Base-by-base conservation (phyloP, 1,140 invertebrate species). In the Mylabris phalerata region DNA sequence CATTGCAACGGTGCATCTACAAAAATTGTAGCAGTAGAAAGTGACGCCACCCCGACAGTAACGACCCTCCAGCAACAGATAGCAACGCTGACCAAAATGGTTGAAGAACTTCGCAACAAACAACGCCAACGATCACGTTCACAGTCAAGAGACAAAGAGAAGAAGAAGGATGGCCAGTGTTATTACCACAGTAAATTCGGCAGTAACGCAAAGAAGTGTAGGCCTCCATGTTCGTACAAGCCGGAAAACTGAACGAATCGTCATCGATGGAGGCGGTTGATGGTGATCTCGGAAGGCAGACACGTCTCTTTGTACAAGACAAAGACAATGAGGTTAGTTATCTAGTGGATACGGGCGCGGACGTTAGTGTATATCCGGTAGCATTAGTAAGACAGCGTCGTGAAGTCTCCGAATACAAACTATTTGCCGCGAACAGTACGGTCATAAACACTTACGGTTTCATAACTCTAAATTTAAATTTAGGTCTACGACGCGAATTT, bases 401-500 rank as follows among this genome's bases (percentile, higher is more conserved):
- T 55, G 46, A 6, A 41, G 50, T 25, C 66, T 4, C 32, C 4
- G 4, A 61, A 19, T 66, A 55, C 49, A 46, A 32, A 3, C 50
- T 69, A 3, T 48, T 38, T 19, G 72, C 71, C 7, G 72, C 70
- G 9, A 49, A 49, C 27, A 48, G 27, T 10, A 6, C 46, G 11
- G 24, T 25, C 3, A 48, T 48, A 4, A 38, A 59, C 25, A 77
- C 75, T 2, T 76, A 73, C 55, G 74, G 75, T 0, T 40, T 26
- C 3, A 57, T 55, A 13, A 9, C 48, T 4, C 38, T 76, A 1
- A 54, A 57, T 3, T 49, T 77, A 0, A 59, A 73, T 51, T 52
- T 75, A 2, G 69, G 72, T 0, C 59, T 77, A 24, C 51, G 70
- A 25, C 62, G 73, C 32, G 54, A 55, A 5, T 72, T 75, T 40